Base-by-base conservation (phyloP, 1,140 invertebrate genomes). In the Drosophila nasuta region DNA sequence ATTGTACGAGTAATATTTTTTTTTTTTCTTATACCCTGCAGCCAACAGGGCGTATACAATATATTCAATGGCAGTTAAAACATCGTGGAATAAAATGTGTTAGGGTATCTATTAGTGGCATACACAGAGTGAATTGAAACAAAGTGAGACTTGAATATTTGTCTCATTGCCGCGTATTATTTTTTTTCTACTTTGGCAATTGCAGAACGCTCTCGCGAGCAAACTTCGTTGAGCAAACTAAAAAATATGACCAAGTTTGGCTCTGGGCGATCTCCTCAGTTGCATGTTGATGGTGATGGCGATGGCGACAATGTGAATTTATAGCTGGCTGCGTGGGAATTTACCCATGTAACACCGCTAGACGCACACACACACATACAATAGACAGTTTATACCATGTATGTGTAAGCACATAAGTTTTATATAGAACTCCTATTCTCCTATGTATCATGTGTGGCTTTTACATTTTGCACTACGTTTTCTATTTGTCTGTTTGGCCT, bases 231-330 rank as follows among this genome's bases (percentile, higher is more conserved):
- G 65, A 54, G 80, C 68, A 87, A 87, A 87, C 80, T 80, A 82
- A 87, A 75, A 87, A 87, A 87, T 88, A 89, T 88, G 85, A 70
- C 80, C 81, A 88, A 89, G 80, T 81, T 88, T 88, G 70, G 76
- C 83, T 87, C 82, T 63, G 83, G 68, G 82, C 82, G 83, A 87
- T 88, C 83, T 87, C 45, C 52, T 46, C 46, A 46, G 67, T 17
- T 28, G 65, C 71, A 82, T 68, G 63, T 63, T 59, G 48, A 65
- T 62, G 17, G 17, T 17, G 20, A 20, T 20, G 63, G 70, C 66
- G 48, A 60, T 62, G 74, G 76, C 74, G 69, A 73, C 74, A 76
- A 79, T 89, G 85, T 80, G 85, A 88, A 88, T 88, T 88, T 88
- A 88, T 88, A 81, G 81, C 68, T 78, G 68, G 74, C 67, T 87